Evolutionary conservation across 2,888 invertebrate species (phyloP), one percentile per base, ranked within the genome.

Genomic region (Cheilosia variabilis): DNA sequence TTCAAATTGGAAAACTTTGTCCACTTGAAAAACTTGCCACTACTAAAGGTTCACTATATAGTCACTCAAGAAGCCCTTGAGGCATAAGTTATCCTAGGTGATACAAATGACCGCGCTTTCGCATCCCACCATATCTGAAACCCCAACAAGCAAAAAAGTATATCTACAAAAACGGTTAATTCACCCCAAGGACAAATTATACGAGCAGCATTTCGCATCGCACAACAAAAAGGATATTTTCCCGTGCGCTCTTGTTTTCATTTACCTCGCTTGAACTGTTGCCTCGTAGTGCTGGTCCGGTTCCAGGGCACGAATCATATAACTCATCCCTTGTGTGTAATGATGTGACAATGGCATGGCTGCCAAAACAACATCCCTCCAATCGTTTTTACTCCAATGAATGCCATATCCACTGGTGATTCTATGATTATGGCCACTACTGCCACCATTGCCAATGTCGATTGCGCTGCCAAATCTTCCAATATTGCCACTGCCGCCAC

Each of bases 201-300:
- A 68, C 19, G 19, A 19, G 19, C 41, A 60, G 27, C 65, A 34
- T 55, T 60, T 53, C 22, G 17, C 43, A 43, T 62, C 55, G 55
- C 53, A 71, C 37, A 69, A 63, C 37, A 22, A 62, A 19, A 68
- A 43, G 17, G 45, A 60, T 13, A 50, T 65, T 24, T 7, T 34
- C 3, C 13, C 13, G 37, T 4, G 19, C 34, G 43, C 47, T 72
- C 41, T 65, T 43, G 53, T 73, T 63, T 63, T 73, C 47, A 89
- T 90, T 91, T 88, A 92, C 92, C 94, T 93, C 73, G 95, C 94
- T 89, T 94, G 94, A 75, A 95, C 95, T 90, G 94, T 94, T 72
- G 95, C 95, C 89, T 95, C 95, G 89, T 95, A 95, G 89, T 94
- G 94, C 76, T 94, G 93, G 83, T 94, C 94, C 15, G 95, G 93